These are phyloP conservation scores for Temnothorax rugatulus DNA, from an alignment of 2,888 invertebrate genomes.

Conservation along the genomic window DNA sequence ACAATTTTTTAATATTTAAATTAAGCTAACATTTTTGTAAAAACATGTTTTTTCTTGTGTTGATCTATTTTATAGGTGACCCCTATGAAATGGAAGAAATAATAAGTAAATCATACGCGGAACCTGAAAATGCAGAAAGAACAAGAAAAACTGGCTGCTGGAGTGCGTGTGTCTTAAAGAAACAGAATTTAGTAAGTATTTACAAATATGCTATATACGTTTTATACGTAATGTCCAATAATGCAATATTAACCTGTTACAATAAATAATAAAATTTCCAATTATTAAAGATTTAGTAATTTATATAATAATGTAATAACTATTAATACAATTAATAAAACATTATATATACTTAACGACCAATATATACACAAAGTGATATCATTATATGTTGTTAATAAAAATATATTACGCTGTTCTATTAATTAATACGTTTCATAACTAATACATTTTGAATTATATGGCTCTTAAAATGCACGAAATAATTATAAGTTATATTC, in stretches of 20 bases:
- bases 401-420: neutral
- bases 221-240: neutral
- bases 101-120: neutral
- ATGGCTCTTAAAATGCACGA: neutral
- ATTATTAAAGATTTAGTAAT: neutral
- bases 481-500: neutral
- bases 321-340: neutral
- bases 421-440: neutral
- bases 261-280: constrained; percentile 4
- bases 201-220: neutral
- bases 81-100: accelerated
- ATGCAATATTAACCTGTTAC: neutral
- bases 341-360: neutral
- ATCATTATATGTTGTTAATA: neutral
- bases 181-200: neutral
- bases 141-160: neutral
- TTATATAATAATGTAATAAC: neutral
- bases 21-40: neutral
- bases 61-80: neutral
- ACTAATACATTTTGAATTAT: neutral
- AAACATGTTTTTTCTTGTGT: neutral
- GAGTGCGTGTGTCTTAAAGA: neutral
- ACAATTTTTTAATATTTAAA: neutral
- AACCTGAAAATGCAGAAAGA: constrained; percentile 23
- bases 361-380: neutral